phyloP scores from a whole-genome alignment of 2,888 invertebrate species.

The Catocala fraxini region DNA sequence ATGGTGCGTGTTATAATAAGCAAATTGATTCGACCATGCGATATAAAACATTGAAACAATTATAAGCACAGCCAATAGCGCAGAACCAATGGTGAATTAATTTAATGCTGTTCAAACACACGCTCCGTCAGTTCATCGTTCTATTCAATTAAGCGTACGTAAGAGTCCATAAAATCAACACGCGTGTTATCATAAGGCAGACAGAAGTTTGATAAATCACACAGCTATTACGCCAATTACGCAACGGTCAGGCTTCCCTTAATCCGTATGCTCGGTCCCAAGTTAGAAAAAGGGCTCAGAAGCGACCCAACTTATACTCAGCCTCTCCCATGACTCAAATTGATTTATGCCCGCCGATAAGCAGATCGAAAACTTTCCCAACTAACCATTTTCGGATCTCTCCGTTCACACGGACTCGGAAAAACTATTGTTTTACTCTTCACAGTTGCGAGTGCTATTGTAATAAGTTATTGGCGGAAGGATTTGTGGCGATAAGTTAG shows the following conservation, averaged over 20 bases:
- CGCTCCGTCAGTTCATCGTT: too few species aligned
- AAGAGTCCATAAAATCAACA: not conserved
- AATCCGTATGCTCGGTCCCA: slow-evolving; percentile 73
- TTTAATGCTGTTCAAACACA: too few species aligned
- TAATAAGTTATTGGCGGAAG: slow-evolving; percentile 76
- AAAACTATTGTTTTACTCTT: slow-evolving; percentile 73
- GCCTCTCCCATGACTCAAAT: slow-evolving; percentile 77
- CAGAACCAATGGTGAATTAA: too few species aligned
- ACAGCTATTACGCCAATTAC: slow-evolving; percentile 85
- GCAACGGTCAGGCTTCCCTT: slow-evolving; percentile 77
- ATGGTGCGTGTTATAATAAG: too few species aligned
- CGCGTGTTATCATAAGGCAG: slow-evolving; percentile 36
- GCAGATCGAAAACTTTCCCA: slow-evolving; percentile 75
- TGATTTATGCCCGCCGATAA: slow-evolving; percentile 83
- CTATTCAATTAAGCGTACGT: too few species aligned
- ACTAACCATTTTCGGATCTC: slow-evolving; percentile 57
- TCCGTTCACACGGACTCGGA: slow-evolving; percentile 46
- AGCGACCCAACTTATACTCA: slow-evolving; percentile 73
- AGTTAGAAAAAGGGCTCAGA: slow-evolving; percentile 79
- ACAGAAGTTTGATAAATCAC: slow-evolving; percentile 74
- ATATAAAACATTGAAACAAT: too few species aligned
- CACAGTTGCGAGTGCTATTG: slow-evolving; percentile 67
- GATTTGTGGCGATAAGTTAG: slow-evolving; percentile 76
- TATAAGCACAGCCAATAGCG: too few species aligned
- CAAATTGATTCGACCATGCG: too few species aligned